Evolutionary conservation across 2,888 invertebrate species (phyloP).

Genomic region (Zygaena filipendulae): DNA sequence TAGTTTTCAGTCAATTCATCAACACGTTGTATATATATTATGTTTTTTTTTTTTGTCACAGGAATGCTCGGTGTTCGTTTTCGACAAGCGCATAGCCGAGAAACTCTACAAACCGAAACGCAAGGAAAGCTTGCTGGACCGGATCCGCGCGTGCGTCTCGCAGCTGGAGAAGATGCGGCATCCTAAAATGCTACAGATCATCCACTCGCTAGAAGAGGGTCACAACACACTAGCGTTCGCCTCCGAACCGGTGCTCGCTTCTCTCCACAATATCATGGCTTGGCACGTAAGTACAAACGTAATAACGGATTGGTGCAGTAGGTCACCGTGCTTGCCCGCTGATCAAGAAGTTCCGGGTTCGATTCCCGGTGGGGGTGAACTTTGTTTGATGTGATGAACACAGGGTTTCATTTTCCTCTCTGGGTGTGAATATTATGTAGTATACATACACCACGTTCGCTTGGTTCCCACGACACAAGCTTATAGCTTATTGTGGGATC

Average conservation of each 20-base stretch:
- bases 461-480: no score
- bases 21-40: no score
- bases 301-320: no score
- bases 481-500: no score
- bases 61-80: constrained; percentile 94
- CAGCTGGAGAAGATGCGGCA: constrained; percentile 86
- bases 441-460: no score
- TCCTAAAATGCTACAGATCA: constrained; percentile 81
- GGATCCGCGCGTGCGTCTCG: constrained; percentile 81
- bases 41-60: constrained; percentile 42
- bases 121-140: constrained; percentile 92
- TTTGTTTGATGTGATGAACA: no score
- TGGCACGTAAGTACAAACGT: constrained; percentile 75
- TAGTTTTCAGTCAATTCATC: no score
- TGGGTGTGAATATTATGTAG: no score
- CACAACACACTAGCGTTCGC: constrained; percentile 92
- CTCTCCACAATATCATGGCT: constrained; percentile 89
- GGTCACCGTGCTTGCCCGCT: no score
- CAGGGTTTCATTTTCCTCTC: no score
- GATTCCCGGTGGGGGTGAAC: no score
- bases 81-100: constrained; percentile 93
- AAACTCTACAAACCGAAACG: constrained; percentile 92
- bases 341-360: no score
- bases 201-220: constrained; percentile 83
- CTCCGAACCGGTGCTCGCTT: constrained; percentile 90